Evolutionary conservation across 1,140 invertebrate species (phyloP), one percentile per base, ranked within the genome.

Genomic region (Lordiphosa clarofinis): DNA sequence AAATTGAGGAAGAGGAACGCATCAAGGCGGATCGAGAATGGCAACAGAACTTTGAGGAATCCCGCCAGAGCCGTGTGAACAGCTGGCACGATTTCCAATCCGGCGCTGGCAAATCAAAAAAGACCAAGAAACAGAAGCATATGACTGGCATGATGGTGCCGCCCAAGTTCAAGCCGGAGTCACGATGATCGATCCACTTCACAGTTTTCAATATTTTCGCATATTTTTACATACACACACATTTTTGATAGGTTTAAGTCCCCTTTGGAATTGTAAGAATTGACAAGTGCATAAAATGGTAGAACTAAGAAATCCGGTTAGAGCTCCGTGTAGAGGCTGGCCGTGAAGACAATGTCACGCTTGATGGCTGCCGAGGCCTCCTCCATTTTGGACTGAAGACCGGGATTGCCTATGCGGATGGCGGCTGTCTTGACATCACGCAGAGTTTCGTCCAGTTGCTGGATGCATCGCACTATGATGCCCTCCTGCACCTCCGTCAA

Each of bases 41-140:
- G 97, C 95, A 98, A 61, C 97, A 98, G 87, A 99, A 99, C 91
- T 99, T 98, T 92, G 98, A 99, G 94, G 97, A 98, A 91, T 98
- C 96, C 43, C 92, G 97, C 69, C 96, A 98, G 91, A 97, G 94
- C 50, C 91, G 97, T 68, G 97, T 99, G 0, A 95, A 97, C 54
- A 98, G 96, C 89, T 99, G 97, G 98, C 96, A 98, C 88, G 95
- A 92, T 38, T 99, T 98, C 89, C 95, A 98, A 88, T 94, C 94
- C 28, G 93, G 92, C 42, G 92, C 91, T 73, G 91, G 91, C 53
- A 92, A 91, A 59, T 91, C 92, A 56, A 92, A 92, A 62, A 94
- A 94, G 82, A 92, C 92, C 67, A 95, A 95, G 81, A 94, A 95
- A 71, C 90, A 90, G 35, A 94, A 94, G 88, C 95, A 94, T 87